phyloP scores from a whole-genome alignment of 2,888 invertebrate genomes.

The Lithophane socia region DNA sequence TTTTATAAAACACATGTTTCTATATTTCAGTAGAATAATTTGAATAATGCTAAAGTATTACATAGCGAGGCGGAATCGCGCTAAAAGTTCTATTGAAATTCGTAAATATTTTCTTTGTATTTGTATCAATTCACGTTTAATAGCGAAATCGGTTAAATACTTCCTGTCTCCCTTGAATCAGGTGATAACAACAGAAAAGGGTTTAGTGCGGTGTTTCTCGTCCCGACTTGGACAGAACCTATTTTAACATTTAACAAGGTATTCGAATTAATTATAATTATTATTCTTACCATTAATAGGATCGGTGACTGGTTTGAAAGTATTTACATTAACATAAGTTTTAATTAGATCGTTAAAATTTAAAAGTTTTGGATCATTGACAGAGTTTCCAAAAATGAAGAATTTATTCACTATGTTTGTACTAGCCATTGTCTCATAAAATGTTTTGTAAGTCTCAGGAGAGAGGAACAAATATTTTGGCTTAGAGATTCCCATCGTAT shows the following conservation, averaged over 20 bases:
- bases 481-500: constrained; percentile 77
- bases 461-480: constrained; percentile 81
- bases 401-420: constrained; percentile 69
- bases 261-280: constrained; percentile 11
- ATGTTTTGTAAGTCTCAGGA: constrained; percentile 70
- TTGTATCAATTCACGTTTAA: not conserved
- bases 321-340: constrained; percentile 64
- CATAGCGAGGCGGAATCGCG: not conserved
- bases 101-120: not conserved
- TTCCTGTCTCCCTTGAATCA: not conserved
- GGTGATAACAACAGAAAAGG: constrained; percentile 12
- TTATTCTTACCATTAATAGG: constrained; percentile 71
- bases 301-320: constrained; percentile 66
- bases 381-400: constrained; percentile 71
- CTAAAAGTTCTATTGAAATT: not conserved
- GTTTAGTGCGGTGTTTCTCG: not conserved
- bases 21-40: constrained; percentile 31
- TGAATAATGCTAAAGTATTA: constrained; percentile 8
- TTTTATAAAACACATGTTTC: constrained; percentile 62
- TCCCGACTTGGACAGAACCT: not conserved
- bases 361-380: constrained; percentile 54
- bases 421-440: constrained; percentile 67
- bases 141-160: not conserved
- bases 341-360: constrained; percentile 70
- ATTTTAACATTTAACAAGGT: constrained; percentile 26